Evolutionary conservation across 2,888 invertebrate genomes (phyloP).

Genomic region (Hydrotaea diabolus): DNA sequence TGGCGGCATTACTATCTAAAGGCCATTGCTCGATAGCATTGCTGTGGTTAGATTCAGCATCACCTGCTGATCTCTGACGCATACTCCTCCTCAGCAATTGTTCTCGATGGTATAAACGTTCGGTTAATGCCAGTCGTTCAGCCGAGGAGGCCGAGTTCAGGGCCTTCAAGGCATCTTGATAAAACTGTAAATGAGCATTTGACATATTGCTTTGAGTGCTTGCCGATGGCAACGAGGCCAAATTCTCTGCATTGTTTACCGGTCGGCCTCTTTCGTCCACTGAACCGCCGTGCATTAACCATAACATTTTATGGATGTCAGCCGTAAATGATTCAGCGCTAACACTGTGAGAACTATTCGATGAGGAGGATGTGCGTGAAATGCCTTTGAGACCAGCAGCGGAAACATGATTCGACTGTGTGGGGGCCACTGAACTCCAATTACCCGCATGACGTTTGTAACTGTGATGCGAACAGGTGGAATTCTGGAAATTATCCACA

Average conservation of each 20-base stretch:
- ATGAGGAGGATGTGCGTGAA: conserved; percentile 83
- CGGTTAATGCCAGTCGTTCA: conserved; percentile 75
- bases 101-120: conserved; percentile 74
- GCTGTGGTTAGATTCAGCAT: conserved; percentile 69
- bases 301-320: conserved; percentile 79
- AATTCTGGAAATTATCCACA: conserved; percentile 27
- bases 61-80: conserved; percentile 74
- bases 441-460: conserved; percentile 73
- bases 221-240: conserved; percentile 70
- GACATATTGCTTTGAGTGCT: conserved; percentile 74
- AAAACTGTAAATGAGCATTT: conserved; percentile 76
- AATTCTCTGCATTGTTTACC: conserved; percentile 68
- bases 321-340: conserved; percentile 82
- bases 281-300: conserved; percentile 79
- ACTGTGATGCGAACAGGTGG: conserved; percentile 43
- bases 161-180: conserved; percentile 77
- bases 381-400: conserved; percentile 80
- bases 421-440: conserved; percentile 61
- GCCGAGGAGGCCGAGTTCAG: conserved; percentile 71
- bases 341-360: conserved; percentile 82
- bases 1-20: conserved; percentile 58
- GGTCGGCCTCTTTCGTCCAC: conserved; percentile 75
- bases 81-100: conserved; percentile 73
- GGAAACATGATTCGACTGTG: conserved; percentile 71
- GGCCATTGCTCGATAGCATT: conserved; percentile 56